phyloP scores from a whole-genome alignment of 2,113 vertebrate genomes.

The Aythya baeri region DNA sequence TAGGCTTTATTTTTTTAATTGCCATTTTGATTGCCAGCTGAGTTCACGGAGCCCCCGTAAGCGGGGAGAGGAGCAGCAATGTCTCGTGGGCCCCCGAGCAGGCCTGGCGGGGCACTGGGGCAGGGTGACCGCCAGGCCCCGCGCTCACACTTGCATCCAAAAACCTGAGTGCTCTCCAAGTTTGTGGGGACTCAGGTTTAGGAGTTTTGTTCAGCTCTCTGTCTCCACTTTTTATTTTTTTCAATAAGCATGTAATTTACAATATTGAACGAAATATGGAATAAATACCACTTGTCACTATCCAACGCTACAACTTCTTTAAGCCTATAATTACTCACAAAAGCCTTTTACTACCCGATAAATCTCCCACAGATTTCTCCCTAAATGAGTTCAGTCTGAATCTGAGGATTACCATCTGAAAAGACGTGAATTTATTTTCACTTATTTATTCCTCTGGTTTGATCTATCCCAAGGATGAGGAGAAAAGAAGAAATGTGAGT shows the following conservation, averaged over 20 bases:
- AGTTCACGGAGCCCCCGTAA: neutral
- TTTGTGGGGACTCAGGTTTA: no score
- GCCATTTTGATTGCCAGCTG: rapidly evolving
- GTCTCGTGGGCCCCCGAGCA: neutral
- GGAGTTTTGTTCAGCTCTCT: neutral
- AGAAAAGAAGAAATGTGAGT: rapidly evolving
- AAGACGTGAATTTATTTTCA: neutral
- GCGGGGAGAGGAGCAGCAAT: neutral
- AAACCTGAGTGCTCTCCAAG: rapidly evolving
- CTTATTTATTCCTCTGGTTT: neutral
- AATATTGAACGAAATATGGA: constrained; percentile 41
- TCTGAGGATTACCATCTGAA: neutral
- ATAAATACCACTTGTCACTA: constrained; percentile 59
- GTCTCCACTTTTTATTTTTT: neutral
- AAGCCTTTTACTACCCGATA: neutral
- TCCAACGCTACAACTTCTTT: neutral
- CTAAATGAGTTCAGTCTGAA: neutral
- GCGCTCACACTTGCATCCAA: rapidly evolving
- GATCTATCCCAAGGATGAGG: neutral
- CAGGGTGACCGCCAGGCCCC: neutral
- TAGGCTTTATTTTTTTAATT: neutral
- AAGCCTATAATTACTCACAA: constrained; percentile 51
- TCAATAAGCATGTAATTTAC: constrained; percentile 14
- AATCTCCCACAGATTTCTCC: constrained; percentile 12
- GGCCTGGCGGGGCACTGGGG: no score